Percentiles rank a stretch among this genome's conserved stretches.
These are phyloP conservation scores for Prunella fulvescens DNA, from an alignment of 2,113 vertebrate species.

Conservation along the genomic window DNA sequence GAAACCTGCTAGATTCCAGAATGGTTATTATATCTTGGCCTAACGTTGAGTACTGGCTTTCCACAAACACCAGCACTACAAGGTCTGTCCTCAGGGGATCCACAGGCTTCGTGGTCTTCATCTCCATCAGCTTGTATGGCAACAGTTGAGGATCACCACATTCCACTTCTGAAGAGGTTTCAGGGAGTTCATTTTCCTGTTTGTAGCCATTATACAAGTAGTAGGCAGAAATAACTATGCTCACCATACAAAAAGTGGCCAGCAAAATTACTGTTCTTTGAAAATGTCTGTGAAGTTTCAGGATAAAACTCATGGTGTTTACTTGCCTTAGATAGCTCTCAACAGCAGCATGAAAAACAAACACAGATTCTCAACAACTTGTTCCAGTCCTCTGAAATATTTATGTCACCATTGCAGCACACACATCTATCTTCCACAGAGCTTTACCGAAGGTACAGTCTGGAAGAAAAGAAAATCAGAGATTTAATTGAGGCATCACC, in stretches of 20 bases:
- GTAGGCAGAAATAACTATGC: conserved; percentile 80
- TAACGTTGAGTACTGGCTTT: conserved; percentile 79
- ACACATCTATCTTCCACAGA: conserved; percentile 48
- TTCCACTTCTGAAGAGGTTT: conserved; percentile 68
- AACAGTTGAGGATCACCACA: conserved; percentile 70
- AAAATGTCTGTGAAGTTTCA: conserved; percentile 82
- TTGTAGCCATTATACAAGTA: conserved; percentile 79
- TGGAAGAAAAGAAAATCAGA: conserved; percentile 64
- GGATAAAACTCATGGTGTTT: conserved; percentile 76
- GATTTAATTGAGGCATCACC: neutral
- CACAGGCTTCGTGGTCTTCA: conserved; percentile 52
- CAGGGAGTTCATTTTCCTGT: conserved; percentile 75
- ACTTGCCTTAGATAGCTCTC: conserved; percentile 33
- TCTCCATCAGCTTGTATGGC: conserved; percentile 52
- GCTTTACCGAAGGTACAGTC: conserved; percentile 49
- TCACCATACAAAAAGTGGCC: conserved; percentile 79
- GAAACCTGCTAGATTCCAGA: conserved; percentile 78
- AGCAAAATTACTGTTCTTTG: conserved; percentile 80
- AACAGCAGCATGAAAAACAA: conserved; percentile 60
- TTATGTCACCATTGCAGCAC: conserved; percentile 83
- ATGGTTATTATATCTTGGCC: conserved; percentile 80
- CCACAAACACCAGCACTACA: conserved; percentile 79
- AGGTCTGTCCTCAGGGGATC: conserved; percentile 70
- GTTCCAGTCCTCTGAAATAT: conserved; percentile 56
- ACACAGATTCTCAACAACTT: conserved; percentile 37